Base-by-base conservation (phyloP, 2,797 vertebrate species). In the Sebastolobus altivelis region DNA sequence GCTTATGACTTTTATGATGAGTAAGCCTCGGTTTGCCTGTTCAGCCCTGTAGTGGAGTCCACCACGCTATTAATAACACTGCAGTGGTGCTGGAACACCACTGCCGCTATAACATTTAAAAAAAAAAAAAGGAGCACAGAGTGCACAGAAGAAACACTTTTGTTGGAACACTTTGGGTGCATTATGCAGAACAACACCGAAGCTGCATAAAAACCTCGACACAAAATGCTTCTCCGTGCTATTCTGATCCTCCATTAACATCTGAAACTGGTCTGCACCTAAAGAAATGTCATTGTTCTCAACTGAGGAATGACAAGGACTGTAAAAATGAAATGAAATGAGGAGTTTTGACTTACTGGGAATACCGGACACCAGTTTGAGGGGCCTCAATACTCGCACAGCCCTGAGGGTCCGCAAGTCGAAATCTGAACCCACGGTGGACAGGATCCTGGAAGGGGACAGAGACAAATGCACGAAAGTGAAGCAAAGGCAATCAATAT, bases 301-400 rank as follows among this genome's bases (percentile, higher is more conserved):
- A 20, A 3, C n/a, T 38, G 59, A 54, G 18, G 6, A 69, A 72
- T 8, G 3, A 66, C 18, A 49, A 52, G 69, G 6, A 33, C 59
- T 35, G 8, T 0, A 9, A 35, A 35, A 61, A 13, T 27, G 4
- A 35, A 37, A 58, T 13, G 18, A 65, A 62, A 35, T 43, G 6
- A 74, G 46, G 33, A 75, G 6, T 37, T 38, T 75, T 8, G 31
- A 96, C 96, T 94, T 93, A 98, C 98, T 99, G 93, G 97, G 98
- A 95, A 99, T 99, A 91, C 97, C 98, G 46, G 97, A 99, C 85
- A 99, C 98, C 93, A 99, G 95, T 91, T 99, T 99, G 86, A 99
- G 97, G 14, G 97, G 98, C 88, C 97, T 95, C 67, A 99, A 94
- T 49, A 99, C 98, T 25, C 97, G 95, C 70, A 99, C 98, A 9